Percentiles rank a stretch among this genome's conserved stretches.
Evolutionary conservation across 2,797 vertebrate genomes (phyloP).

Genomic region (Syngnathus acus): DNA sequence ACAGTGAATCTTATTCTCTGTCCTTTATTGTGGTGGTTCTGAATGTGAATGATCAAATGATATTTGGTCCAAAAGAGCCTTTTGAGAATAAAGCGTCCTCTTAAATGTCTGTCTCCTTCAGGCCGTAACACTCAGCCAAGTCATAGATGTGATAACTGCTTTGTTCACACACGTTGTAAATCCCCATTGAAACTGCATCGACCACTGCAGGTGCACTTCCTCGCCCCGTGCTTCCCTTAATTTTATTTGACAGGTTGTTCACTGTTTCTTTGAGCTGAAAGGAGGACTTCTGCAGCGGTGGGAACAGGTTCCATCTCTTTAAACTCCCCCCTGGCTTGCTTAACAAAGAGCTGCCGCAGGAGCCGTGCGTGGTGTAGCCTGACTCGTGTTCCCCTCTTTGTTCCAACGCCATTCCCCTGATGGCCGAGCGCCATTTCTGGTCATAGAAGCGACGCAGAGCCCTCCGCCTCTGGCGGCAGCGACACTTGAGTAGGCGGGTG

Average conservation of each 20-base stretch:
- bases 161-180: slow-evolving; percentile 80
- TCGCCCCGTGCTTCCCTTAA: slow-evolving; percentile 75
- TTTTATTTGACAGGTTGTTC: slow-evolving; percentile 90
- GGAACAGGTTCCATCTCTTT: slow-evolving; percentile 81
- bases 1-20: slow-evolving; percentile 7
- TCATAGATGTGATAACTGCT: slow-evolving; percentile 81
- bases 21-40: slow-evolving; percentile 6
- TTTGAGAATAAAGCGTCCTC: slow-evolving; percentile 24
- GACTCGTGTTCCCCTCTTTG: slow-evolving; percentile 58
- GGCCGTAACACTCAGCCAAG: slow-evolving; percentile 78
- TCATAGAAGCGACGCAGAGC: slow-evolving; percentile 84
- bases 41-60: slow-evolving; percentile 15
- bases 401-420: slow-evolving; percentile 58
- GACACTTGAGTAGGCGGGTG: slow-evolving; percentile 85
- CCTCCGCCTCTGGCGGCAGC: slow-evolving; percentile 73
- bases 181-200: slow-evolving; percentile 85
- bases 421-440: slow-evolving; percentile 80
- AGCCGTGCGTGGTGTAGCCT: slow-evolving; percentile 55
- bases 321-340: slow-evolving; percentile 63
- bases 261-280: slow-evolving; percentile 91
- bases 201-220: slow-evolving; percentile 66
- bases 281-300: slow-evolving; percentile 81
- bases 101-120: slow-evolving; percentile 94
- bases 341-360: slow-evolving; percentile 66
- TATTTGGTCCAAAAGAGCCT: slow-evolving; percentile 18